Percentiles rank a stretch among this genome's conserved stretches.
These are phyloP conservation scores for Salvator merianae DNA, from an alignment of 2,113 vertebrate genomes.

Conservation along the genomic window DNA sequence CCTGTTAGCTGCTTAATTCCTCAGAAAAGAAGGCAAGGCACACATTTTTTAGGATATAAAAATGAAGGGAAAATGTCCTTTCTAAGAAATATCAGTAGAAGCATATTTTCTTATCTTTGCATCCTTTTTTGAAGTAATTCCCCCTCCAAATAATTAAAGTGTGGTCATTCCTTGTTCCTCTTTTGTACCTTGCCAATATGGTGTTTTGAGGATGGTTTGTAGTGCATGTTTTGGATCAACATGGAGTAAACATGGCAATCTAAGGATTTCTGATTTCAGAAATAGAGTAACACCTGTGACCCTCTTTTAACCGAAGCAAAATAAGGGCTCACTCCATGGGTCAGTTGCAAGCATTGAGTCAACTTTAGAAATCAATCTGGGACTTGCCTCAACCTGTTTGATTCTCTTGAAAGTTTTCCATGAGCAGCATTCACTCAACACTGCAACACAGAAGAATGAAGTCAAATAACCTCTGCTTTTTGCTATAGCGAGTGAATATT, in stretches of 20 bases:
- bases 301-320: accelerated
- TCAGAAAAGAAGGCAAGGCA: too few relatives aligned
- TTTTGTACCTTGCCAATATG: neutral
- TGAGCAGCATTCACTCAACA: neutral
- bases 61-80: neutral
- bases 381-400: neutral
- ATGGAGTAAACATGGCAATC: neutral
- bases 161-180: neutral
- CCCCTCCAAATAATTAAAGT: neutral
- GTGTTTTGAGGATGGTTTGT: neutral
- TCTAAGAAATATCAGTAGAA: neutral
- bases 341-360: neutral
- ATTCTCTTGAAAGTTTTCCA: neutral
- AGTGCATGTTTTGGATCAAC: neutral
- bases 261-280: conserved; percentile 10
- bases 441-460: neutral
- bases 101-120: neutral
- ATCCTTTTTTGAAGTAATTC: neutral
- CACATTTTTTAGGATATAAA: too few relatives aligned
- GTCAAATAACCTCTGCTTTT: neutral
- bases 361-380: neutral
- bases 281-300: neutral
- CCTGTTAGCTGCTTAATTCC: too few relatives aligned
- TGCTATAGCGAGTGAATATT: neutral
- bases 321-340: neutral